Conservation (phyloP, 2,888 invertebrate species). For the Oligia strigilis region DNA sequence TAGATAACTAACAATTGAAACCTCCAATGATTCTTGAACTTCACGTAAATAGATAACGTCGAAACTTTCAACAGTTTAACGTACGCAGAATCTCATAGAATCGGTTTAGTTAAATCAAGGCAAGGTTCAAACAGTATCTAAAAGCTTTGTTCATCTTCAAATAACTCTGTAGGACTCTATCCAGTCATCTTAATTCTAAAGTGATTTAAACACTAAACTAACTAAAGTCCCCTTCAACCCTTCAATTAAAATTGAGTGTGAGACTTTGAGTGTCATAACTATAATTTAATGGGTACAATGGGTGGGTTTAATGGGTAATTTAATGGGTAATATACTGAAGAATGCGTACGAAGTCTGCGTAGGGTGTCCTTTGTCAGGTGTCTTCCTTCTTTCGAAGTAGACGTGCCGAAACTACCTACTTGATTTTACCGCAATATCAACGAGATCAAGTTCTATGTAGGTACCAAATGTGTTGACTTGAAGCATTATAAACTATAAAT, state of each 20-base stretch:
- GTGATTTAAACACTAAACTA: constrained; percentile 2
- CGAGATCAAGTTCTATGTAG: background rate
- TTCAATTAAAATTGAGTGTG: background rate
- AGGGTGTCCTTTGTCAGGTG: background rate
- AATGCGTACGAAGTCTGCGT: background rate
- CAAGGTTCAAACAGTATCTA: constrained; percentile 17
- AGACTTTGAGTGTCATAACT: background rate
- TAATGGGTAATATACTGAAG: background rate
- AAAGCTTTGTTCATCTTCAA: constrained; percentile 35
- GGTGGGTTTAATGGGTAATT: background rate
- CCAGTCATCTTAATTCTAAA: constrained; percentile 5
- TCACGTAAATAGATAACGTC: background rate
- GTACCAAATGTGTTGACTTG: background rate
- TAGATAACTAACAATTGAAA: constrained; percentile 20
- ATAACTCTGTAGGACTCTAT: constrained; percentile 5
- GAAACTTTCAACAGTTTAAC: constrained; percentile 27
- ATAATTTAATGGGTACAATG: background rate
- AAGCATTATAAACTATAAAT: background rate
- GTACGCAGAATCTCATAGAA: constrained; percentile 23
- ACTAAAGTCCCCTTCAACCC: background rate
- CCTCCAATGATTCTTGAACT: constrained; percentile 1
- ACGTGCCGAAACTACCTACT: constrained; percentile 6
- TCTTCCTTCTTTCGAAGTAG: background rate
- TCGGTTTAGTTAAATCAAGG: constrained; percentile 34
- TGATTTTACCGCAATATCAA: background rate